Evolutionary conservation across 2,113 vertebrate species (phyloP), one percentile per base, ranked within the genome.

Genomic region (Orycteropus afer): DNA sequence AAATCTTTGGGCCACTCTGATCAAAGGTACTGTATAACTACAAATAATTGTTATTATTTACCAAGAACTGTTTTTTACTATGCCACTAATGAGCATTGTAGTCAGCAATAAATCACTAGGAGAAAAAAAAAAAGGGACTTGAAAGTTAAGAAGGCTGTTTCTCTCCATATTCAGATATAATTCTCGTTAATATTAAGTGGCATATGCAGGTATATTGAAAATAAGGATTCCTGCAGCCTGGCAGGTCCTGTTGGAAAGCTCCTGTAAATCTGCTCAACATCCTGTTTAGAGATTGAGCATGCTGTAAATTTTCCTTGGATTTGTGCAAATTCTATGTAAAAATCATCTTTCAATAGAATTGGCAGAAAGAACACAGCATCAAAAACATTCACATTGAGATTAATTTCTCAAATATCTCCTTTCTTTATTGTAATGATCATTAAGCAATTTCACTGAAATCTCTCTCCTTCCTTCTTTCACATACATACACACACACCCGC

Each of bases 21-120:
- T 97, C 96, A 95, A 96, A 97, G 92, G 55, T 27, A 45, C 18
- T 32, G 53, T 88, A 59, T 73, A 71, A 96, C 88, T 96, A 93
- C 92, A 97, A 96, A 96, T 81, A 82, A 61, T 79, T 74, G 86
- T 83, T 91, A 94, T 95, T 97, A 96, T 95, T 97, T 96, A 93
- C 87, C 86, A 53, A 34, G 51, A 29, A 51, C 18, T 90, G 51
- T 34, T 85, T 95, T 94, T 94, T 94, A 96, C 67, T 95, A 65
- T 73, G 45, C 18, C 40, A 27, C 94, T 97, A 96, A 97, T 95
- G 97, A 97, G 91, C 55, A 51, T 2, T 88, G 90, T 49, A 86
- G 93, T 92, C 88, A 80, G 88, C 37, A 88, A 77, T 86, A 93
- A 89, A 67, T 93, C 92, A 61, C 47, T 76, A 87, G 20, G 83